Base-by-base conservation (phyloP, 2,797 vertebrate genomes). In the Brachyrhaphis roseni region DNA sequence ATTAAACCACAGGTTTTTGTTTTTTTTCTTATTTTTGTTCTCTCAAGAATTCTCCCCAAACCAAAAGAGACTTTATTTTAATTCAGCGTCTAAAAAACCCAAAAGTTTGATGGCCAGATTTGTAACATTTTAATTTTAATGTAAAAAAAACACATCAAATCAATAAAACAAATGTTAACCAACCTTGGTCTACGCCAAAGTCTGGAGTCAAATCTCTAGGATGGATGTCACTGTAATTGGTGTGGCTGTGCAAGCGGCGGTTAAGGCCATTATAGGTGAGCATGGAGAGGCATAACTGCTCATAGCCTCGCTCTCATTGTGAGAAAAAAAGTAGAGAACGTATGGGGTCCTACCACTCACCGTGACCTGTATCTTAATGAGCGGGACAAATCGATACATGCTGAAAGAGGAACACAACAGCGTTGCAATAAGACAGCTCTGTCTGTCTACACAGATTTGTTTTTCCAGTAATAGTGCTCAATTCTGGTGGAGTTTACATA, bases 281-380 rank as follows among this genome's bases (percentile, higher is more conserved):
- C 82, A 74, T 87, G 84, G 87, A 81, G 85, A 90, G 83, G 87
- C 83, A 87, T 88, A 92, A 92, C 86, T 36, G 87, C 87, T 86
- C 85, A 78, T 75, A 82, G 82, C 78, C 46, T 49, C 6, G 34
- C 88, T 87, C 76, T 90, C 85, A 85, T 88, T 91, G 92, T 90
- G 92, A 82, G 90, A 89, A 91, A 91, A 90, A 87, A 83, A 86
- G 87, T 78, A 81, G 88, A 84, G 81, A 81, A 86, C 72, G 81
- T 85, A 87, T 77, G 87, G 82, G 85, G 88, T 86, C 87, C 83
- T 68, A 80, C 88, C 79, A 81, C 77, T 90, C 76, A 78, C 80
- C 90, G 89, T 92, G 93, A 93, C 92, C 91, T 90, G 95, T 90
- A 91, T 94, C 88, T 90, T 94, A 94, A 96, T 94, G 92, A 95